A percentile compares a stretch with the other conserved stretches of the same genome.
Evolutionary conservation across 1,140 invertebrate genomes (phyloP).

Genomic region (Eupristina koningsbergeri): DNA sequence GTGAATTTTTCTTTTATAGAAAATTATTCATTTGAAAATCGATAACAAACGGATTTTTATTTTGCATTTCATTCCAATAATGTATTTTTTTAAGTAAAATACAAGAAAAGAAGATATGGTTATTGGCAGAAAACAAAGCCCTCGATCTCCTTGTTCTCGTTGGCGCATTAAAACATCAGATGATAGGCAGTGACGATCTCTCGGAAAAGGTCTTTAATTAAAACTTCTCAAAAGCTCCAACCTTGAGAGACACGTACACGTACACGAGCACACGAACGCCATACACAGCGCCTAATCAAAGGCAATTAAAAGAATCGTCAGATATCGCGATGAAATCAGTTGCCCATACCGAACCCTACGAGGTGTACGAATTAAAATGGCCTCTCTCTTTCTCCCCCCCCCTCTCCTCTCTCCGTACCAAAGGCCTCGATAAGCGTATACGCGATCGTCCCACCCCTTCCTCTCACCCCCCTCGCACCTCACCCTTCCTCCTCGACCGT

Average conservation of each 20-base stretch:
- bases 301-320: constrained; percentile 41
- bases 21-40: too few species aligned
- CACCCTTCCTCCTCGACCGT: not conserved
- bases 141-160: not conserved
- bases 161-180: constrained; percentile 19
- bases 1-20: too few species aligned
- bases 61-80: too few species aligned
- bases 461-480: not conserved
- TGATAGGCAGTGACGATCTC: constrained; percentile 36
- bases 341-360: constrained; percentile 18
- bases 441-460: constrained; percentile 4
- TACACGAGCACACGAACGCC: not conserved
- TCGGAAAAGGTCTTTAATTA: constrained; percentile 33
- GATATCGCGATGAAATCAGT: constrained; percentile 32
- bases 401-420: not conserved
- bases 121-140: not conserved
- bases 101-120: too few species aligned
- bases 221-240: constrained; percentile 26
- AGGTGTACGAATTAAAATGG: constrained; percentile 36
- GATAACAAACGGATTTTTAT: too few species aligned
- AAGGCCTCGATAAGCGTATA: constrained; percentile 1
- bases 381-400: constrained; percentile 4
- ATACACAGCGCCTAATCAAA: constrained; percentile 24
- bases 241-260: constrained; percentile 1
- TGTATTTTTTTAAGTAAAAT: too few species aligned